Base-by-base conservation (phyloP, 2,113 vertebrate genomes). In the Copsychus sechellarum region DNA sequence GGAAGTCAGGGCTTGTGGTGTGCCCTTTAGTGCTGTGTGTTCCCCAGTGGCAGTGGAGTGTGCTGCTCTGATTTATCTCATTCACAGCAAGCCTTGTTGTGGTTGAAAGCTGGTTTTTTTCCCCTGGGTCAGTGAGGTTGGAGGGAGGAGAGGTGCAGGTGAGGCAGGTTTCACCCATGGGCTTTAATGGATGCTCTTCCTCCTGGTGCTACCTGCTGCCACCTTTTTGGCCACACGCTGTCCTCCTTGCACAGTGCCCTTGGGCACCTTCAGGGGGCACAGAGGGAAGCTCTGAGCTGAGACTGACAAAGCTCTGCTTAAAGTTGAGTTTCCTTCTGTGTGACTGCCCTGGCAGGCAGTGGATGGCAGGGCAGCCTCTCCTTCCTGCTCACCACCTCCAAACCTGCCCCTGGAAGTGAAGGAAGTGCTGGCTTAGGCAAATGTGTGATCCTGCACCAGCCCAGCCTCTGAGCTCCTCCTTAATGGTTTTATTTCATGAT, bases 181-280 rank as follows among this genome's bases (percentile, higher is more conserved):
- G 0, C 4, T 45, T 21, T 3, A 18, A 66, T 3, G 2, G 72
- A 1, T 73, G 57, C 34, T 84, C 5, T 48, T 36, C 51, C 65
- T 29, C 3, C 57, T 36, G 45, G 14, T 31, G 61, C 29, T 26
- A 0, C 51, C 38, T 28, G 20, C 56, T 40, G 58, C 29, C 50
- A 6, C 23, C 31, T 14, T 0, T 12, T 9, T 7, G 47, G n/a
- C 19, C 17, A 5, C 87, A n/a, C 0, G 0, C 43, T n/a, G 31
- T 70, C 26, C 48, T 53, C 29, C 38, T 23, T 0, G 0, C 29
- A 1, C 6, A 0, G 14, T 5, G 8, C 58, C 53, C 72, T 12
- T 3, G 60, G 47, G 69, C 53, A 5, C 54, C 71, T 48, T 14
- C 54, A 2, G 17, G 2, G 10, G 43, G 22, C 54, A 65, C 71